Evolutionary conservation across 2,113 vertebrate genomes (phyloP).

Genomic region (Dromas ardeola): DNA sequence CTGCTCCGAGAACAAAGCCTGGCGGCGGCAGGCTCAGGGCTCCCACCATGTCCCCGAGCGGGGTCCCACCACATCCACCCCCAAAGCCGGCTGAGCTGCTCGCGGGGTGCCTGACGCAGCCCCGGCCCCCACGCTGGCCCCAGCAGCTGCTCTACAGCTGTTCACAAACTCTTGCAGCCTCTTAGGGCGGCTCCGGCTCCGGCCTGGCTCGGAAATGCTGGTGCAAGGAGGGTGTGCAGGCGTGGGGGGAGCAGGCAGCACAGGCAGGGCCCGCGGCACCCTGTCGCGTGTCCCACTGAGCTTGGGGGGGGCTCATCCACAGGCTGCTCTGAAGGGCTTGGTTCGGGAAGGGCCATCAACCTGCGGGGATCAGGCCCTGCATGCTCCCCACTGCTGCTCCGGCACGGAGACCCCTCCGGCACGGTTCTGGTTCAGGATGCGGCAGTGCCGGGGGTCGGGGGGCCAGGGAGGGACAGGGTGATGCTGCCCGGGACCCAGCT

Average conservation of each 20-base stretch:
- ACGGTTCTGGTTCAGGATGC: rapidly evolving
- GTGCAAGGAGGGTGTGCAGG: background rate
- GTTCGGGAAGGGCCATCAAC: rapidly evolving
- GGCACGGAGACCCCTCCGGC: rapidly evolving
- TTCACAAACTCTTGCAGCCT: background rate
- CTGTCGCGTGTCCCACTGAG: rapidly evolving
- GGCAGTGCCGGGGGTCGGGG: rapidly evolving
- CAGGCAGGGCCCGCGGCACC: rapidly evolving
- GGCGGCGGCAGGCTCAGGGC: background rate
- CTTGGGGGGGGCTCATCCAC: background rate
- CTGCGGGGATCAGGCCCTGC: background rate
- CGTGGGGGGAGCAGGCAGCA: background rate
- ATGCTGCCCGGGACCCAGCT: background rate
- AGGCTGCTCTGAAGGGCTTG: background rate
- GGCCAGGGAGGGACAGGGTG: rapidly evolving
- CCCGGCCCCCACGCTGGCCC: background rate
- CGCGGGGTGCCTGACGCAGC: background rate
- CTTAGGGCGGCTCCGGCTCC: background rate
- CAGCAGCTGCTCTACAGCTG: slow-evolving; percentile 60
- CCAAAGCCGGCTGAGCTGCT: background rate
- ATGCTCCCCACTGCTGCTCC: rapidly evolving
- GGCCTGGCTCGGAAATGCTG: background rate
- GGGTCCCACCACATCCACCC: background rate
- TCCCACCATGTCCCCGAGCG: background rate
- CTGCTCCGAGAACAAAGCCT: slow-evolving; percentile 63